Evolutionary conservation across 2,797 vertebrate species (phyloP).

Genomic region (Tarsius wallacei): DNA sequence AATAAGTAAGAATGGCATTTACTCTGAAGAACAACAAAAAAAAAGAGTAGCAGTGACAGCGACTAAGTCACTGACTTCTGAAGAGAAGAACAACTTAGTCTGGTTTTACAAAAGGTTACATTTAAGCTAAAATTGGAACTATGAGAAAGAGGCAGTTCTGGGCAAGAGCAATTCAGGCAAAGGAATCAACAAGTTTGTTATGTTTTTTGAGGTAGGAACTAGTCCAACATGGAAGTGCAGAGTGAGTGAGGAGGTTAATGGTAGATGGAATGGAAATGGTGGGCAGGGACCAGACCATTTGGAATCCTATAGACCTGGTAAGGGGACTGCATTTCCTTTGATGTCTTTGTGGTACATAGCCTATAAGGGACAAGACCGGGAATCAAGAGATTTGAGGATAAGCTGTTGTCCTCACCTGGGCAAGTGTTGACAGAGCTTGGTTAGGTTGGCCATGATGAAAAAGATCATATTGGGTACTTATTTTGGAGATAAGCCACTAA

Average conservation of each 20-base stretch:
- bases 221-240: neutral
- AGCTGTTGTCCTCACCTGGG: neutral
- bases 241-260: neutral
- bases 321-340: neutral
- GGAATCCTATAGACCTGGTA: no score
- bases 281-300: fast-evolving
- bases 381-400: neutral
- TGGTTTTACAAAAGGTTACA: neutral
- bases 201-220: neutral
- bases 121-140: neutral
- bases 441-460: fast-evolving
- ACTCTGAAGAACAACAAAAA: neutral
- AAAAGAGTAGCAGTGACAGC: neutral
- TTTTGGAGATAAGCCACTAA: neutral
- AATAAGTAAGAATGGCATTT: neutral
- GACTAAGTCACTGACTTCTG: neutral
- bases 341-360: fast-evolving
- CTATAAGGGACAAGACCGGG: fast-evolving
- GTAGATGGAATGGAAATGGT: no score
- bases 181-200: neutral
- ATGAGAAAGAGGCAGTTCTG: neutral
- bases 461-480: neutral
- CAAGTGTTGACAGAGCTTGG: no score
- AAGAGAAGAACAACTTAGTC: neutral
- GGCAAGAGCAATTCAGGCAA: neutral